These are phyloP conservation scores for Rhagoletis pomonella DNA, from an alignment of 1,140 invertebrate species.

Conservation along the genomic window DNA sequence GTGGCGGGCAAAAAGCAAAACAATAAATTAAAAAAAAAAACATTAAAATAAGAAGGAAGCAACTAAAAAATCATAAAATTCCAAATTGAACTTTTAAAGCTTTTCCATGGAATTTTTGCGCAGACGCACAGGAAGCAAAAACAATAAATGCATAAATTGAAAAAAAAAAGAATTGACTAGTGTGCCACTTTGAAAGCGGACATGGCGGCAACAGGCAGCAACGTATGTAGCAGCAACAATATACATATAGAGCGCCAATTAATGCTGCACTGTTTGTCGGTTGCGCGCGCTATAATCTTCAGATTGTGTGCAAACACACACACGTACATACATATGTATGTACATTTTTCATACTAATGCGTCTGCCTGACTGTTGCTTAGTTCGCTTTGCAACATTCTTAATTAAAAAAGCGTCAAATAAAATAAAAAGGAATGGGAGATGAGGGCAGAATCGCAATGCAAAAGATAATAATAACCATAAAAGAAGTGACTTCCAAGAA, in stretches of 20 bases:
- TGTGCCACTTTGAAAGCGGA: not conserved
- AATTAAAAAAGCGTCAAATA: slow-evolving; percentile 44
- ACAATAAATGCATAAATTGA: not conserved
- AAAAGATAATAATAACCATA: not conserved
- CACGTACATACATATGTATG: not conserved
- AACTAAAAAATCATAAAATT: slow-evolving; percentile 3
- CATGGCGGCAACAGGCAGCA: not conserved
- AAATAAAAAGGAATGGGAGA: not conserved
- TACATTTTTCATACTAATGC: not conserved
- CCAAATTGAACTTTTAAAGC: slow-evolving; percentile 49
- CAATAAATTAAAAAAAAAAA: slow-evolving; percentile 17
- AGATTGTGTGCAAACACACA: not conserved
- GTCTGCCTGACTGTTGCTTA: not conserved
- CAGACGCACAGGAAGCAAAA: slow-evolving; percentile 45
- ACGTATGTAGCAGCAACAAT: too few species aligned
- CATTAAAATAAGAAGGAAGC: not conserved
- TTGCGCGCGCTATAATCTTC: not conserved
- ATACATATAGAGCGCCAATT: not conserved
- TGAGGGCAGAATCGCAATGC: not conserved
- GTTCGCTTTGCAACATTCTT: slow-evolving; percentile 23
- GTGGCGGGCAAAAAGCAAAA: not conserved
- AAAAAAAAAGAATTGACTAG: not conserved
- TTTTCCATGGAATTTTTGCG: slow-evolving; percentile 53
- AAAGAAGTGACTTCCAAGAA: slow-evolving; percentile 53
- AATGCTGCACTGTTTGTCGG: slow-evolving; percentile 7